Conservation (phyloP, 2,888 invertebrate genomes). For the Drosophila engyochracea region DNA sequence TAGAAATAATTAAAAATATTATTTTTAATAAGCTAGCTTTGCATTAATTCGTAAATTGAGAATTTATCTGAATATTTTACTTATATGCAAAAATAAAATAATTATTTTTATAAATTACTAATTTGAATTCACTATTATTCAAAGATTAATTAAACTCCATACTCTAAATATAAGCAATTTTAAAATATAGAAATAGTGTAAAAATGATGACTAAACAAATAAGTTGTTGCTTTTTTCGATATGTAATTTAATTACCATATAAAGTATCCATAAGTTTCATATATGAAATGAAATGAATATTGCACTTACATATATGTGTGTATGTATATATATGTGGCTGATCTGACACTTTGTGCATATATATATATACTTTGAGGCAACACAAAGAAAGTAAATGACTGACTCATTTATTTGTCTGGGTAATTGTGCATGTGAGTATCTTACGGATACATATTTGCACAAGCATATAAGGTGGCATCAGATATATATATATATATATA, state of each 20-base stretch:
- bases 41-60: background rate
- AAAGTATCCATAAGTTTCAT: no score
- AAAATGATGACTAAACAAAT: no score
- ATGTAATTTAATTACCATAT: background rate
- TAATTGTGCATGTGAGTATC: constrained; percentile 10
- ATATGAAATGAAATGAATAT: background rate
- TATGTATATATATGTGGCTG: background rate
- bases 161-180: no score
- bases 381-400: constrained; percentile 47
- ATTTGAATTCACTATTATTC: no score
- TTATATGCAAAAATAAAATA: no score
- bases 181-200: no score
- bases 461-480: background rate
- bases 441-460: constrained; percentile 8
- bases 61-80: background rate
- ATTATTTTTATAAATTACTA: no score
- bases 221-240: background rate
- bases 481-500: background rate
- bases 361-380: background rate
- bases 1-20: background rate
- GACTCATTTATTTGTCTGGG: constrained; percentile 41
- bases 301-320: background rate
- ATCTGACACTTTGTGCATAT: background rate
- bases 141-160: no score
- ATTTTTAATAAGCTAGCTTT: background rate